Evolutionary conservation across 2,797 vertebrate species (phyloP).

Genomic region (Potorous gilbertii): DNA sequence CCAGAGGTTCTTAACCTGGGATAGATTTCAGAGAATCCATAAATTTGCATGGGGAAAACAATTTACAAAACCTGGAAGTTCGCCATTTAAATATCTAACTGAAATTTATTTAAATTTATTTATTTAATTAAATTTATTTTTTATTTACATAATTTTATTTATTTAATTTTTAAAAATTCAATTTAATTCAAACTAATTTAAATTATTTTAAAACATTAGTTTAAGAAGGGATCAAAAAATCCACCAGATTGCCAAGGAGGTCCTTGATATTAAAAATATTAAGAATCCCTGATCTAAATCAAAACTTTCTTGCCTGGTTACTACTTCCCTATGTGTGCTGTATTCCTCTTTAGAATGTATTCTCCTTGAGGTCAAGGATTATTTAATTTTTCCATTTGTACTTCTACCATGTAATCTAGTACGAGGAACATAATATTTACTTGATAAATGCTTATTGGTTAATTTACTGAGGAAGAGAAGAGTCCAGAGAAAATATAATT

Average conservation of each 20-base stretch:
- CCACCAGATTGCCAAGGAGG: not conserved
- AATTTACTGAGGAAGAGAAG: not conserved
- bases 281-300: not conserved
- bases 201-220: not conserved
- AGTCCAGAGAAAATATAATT: conserved; percentile 11
- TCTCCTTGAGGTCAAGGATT: not conserved
- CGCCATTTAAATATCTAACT: too few relatives aligned
- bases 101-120: too few relatives aligned
- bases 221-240: not conserved
- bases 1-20: not conserved
- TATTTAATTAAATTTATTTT: too few relatives aligned
- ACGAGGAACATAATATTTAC: not conserved
- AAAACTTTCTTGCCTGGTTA: not conserved
- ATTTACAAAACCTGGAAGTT: too few relatives aligned
- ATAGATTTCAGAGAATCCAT: not conserved
- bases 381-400: not conserved
- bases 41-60: not conserved
- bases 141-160: too few relatives aligned
- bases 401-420: not conserved
- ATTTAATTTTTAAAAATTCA: too few relatives aligned
- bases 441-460: not conserved
- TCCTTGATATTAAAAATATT: not conserved
- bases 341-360: not conserved
- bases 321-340: not conserved
- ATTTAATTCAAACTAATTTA: not conserved